These are phyloP conservation scores for rat (Rattus norvegicus) DNA, from an alignment of 2,113 vertebrate genomes.

Conservation along the genomic window DNA sequence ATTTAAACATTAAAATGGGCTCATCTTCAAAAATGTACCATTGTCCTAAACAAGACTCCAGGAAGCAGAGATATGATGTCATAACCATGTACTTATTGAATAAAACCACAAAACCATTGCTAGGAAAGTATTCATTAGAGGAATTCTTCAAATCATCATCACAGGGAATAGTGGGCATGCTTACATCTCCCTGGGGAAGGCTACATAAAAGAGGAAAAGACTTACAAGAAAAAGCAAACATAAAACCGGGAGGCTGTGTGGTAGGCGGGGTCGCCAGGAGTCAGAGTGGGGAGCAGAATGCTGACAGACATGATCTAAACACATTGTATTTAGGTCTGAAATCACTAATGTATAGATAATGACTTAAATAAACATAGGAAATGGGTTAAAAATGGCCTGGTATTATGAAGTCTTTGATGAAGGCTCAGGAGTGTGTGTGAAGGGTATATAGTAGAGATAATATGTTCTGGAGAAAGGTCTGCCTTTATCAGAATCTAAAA, in stretches of 20 bases:
- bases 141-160: slow-evolving; percentile 14
- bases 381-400: not conserved
- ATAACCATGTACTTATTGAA: not conserved
- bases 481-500: slow-evolving; percentile 29
- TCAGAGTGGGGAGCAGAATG: not conserved
- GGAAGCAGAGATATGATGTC: not conserved
- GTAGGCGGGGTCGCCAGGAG: not conserved
- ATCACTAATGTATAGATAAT: too few species aligned
- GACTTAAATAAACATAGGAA: not conserved
- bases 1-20: not conserved
- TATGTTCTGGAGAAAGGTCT: not conserved
- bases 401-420: slow-evolving; percentile 25
- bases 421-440: not conserved
- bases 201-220: not conserved
- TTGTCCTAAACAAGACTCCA: not conserved
- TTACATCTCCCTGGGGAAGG: not conserved
- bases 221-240: not conserved
- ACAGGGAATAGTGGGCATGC: too few species aligned
- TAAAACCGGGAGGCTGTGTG: not conserved
- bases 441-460: not conserved
- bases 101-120: not conserved
- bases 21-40: slow-evolving; percentile 10
- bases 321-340: not conserved
- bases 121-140: not conserved
- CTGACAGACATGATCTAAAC: too few species aligned